Percentiles rank a stretch among this genome's conserved stretches.
phyloP scores from a whole-genome alignment of 2,888 invertebrate species.

The Apamea sordens region DNA sequence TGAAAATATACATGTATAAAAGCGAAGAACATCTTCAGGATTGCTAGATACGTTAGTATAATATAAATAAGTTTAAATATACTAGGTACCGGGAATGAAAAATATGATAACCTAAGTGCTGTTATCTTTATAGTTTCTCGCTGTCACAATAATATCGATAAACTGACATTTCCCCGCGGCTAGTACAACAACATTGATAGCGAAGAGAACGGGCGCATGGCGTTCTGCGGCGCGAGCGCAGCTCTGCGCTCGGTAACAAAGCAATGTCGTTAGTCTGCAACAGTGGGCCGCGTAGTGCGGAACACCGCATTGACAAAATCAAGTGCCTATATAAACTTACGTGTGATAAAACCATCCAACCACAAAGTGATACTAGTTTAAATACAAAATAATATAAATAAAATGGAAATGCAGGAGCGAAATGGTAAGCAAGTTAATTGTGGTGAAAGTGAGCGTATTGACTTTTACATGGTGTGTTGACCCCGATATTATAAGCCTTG shows the following conservation, averaged over 20 bases:
- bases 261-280: slow-evolving; percentile 68
- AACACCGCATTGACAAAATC: slow-evolving; percentile 39
- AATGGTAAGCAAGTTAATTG: slow-evolving; percentile 71
- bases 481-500: slow-evolving; percentile 64
- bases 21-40: neutral
- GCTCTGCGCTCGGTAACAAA: slow-evolving; percentile 44
- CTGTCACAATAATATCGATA: slow-evolving; percentile 41
- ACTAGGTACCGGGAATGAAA: neutral
- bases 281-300: slow-evolving; percentile 59
- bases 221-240: slow-evolving; percentile 68
- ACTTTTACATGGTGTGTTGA: slow-evolving; percentile 63
- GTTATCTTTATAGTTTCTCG: slow-evolving; percentile 24
- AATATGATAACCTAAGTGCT: neutral
- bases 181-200: slow-evolving; percentile 64
- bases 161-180: slow-evolving; percentile 56
- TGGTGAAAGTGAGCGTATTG: slow-evolving; percentile 74
- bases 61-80: neutral
- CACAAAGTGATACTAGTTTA: slow-evolving; percentile 35
- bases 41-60: neutral
- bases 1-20: neutral
- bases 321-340: slow-evolving; percentile 34
- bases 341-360: slow-evolving; percentile 48
- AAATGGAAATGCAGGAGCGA: slow-evolving; percentile 77
- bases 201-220: slow-evolving; percentile 61
- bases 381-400: slow-evolving; percentile 31